phyloP scores from a whole-genome alignment of 2,888 invertebrate species.

The Chrysotoxum bicinctum region DNA sequence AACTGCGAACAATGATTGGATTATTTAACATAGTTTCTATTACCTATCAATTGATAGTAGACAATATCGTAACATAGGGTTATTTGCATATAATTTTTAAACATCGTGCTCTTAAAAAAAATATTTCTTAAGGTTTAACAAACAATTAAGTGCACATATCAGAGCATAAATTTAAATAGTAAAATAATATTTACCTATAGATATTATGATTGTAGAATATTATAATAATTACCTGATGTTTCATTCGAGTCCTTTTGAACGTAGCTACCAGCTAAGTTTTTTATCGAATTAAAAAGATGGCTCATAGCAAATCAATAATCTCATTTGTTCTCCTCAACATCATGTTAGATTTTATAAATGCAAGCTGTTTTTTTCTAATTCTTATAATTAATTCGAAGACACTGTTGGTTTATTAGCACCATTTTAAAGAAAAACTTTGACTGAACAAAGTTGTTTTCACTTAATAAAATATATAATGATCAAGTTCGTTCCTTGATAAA shows the following conservation, averaged over 20 bases:
- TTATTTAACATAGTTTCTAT: too few relatives aligned
- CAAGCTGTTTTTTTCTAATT: constrained; percentile 5
- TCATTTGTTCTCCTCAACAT: constrained; percentile 28
- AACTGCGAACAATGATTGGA: too few relatives aligned
- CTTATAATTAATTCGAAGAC: constrained; percentile 12
- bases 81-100: too few relatives aligned
- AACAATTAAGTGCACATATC: too few relatives aligned
- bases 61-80: too few relatives aligned
- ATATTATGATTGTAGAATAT: neutral
- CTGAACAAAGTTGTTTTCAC: neutral
- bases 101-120: too few relatives aligned
- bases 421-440: neutral
- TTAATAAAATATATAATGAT: too few relatives aligned
- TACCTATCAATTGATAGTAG: too few relatives aligned
- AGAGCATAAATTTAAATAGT: too few relatives aligned
- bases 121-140: too few relatives aligned
- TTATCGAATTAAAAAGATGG: constrained; percentile 80
- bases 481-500: too few relatives aligned
- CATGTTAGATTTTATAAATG: constrained; percentile 18
- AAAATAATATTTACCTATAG: too few relatives aligned
- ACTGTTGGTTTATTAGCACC: constrained; percentile 18
- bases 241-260: constrained; percentile 73
- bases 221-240: constrained; percentile 74
- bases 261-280: constrained; percentile 78
- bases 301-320: constrained; percentile 68